Base-by-base conservation (phyloP, 2,113 vertebrate species). In the Aegotheles bennettii region DNA sequence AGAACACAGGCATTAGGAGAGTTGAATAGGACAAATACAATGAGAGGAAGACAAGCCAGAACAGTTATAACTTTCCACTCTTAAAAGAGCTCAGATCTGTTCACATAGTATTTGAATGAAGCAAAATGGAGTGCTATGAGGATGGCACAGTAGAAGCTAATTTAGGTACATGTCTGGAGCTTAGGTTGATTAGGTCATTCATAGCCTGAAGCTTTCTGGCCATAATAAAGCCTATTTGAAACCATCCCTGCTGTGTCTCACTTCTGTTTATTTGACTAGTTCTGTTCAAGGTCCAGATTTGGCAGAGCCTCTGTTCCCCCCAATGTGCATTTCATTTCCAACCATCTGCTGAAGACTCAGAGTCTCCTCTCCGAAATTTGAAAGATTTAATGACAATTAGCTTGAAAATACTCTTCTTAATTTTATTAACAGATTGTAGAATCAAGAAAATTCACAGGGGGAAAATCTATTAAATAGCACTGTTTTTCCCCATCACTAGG, bases 181-280 rank as follows among this genome's bases (percentile, higher is more conserved):
- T 89, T 60, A 75, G 76, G 70, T 67, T 91, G 94, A 93, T 93
- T 82, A 90, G 93, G 85, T 93, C 88, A 93, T 94, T 95, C 83
- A 92, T 75, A 93, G 96, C 79, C 93, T 38, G 47, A 95, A 95
- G 92, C 91, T 53, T 91, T 84, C 82, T 81, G 77, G 85, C 70
- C 71, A 60, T 73, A 65, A 65, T 75, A 91, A 94, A 96, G 51
- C 59, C 77, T 89, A 65, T 73, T 93, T 56, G 69, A 93, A 82
- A 53, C 28, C 25, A 83, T 69, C 73, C 93, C 91, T 92, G 56
- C 93, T 93, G 93, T 40, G 56, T 36, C 56, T 95, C 88, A 70
- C 93, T 97, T 97, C 84, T 93, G 83, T 92, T 95, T 94, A 84
- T 96, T 86, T 91, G 87, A 89, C 82, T 68, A 89, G 82, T n/a